Conservation (phyloP, 2,113 vertebrate genomes). For the Rhinoptilus africanus region DNA sequence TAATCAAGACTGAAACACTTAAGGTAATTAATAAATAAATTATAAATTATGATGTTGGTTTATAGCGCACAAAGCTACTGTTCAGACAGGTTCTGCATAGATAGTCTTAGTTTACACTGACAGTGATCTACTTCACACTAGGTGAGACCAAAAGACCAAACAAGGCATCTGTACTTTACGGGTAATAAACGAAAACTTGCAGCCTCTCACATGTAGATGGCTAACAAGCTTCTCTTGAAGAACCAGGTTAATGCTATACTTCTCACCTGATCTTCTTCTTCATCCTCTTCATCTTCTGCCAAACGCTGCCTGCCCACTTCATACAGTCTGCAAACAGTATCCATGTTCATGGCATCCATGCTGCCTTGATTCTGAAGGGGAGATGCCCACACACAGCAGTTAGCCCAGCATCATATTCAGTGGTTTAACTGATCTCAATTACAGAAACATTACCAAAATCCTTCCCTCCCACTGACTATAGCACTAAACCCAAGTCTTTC, state of each 20-base stretch:
- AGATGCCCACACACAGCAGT: neutral
- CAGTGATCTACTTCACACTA: neutral
- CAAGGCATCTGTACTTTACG: neutral
- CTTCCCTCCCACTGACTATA: neutral
- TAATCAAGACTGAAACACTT: neutral
- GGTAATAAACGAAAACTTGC: neutral
- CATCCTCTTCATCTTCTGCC: conserved; percentile 97
- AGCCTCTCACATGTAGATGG: neutral
- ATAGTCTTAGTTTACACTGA: neutral
- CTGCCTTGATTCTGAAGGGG: conserved; percentile 86
- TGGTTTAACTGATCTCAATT: neutral
- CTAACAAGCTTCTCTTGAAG: neutral
- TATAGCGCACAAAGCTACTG: neutral
- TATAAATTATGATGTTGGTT: neutral
- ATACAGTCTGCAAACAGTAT: conserved; percentile 96
- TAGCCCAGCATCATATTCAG: neutral
- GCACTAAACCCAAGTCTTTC: neutral
- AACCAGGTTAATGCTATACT: neutral
- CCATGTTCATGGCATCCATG: conserved; percentile 94
- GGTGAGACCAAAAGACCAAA: neutral
- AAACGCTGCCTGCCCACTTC: conserved; percentile 95
- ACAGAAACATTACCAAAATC: neutral
- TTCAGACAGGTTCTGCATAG: neutral
- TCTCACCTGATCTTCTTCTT: conserved; percentile 95
- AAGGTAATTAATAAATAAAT: neutral